Evolutionary conservation across 2,797 vertebrate genomes (phyloP).

Genomic region (Eremophila alpestris): DNA sequence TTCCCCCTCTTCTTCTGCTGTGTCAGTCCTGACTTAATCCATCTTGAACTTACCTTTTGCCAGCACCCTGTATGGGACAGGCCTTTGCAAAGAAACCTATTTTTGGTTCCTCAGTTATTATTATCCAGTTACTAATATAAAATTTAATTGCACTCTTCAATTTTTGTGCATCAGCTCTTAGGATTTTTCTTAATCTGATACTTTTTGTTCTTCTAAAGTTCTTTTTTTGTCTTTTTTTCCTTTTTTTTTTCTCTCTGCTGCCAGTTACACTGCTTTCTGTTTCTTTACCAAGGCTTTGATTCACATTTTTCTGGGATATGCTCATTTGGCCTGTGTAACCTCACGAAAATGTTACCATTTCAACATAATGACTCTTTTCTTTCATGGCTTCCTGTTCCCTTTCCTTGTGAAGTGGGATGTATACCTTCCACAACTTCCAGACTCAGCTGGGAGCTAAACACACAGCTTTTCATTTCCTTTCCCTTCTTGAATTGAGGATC

Average conservation of each 20-base stretch:
- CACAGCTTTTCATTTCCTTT: constrained; percentile 48
- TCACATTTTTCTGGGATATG: constrained; percentile 53
- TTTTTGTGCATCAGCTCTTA: neutral
- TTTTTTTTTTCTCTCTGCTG: neutral
- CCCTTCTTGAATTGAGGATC: neutral
- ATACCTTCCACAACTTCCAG: constrained; percentile 53
- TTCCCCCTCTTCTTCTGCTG: neutral
- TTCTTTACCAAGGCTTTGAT: constrained; percentile 13
- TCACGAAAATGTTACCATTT: constrained; percentile 44
- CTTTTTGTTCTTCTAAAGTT: neutral
- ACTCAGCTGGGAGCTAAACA: constrained; percentile 45
- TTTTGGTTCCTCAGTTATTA: neutral
- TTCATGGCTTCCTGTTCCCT: constrained; percentile 56
- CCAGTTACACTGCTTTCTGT: neutral
- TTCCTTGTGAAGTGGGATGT: constrained; percentile 58
- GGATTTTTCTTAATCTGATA: neutral
- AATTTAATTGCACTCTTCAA: neutral
- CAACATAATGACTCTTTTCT: constrained; percentile 54
- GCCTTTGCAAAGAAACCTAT: neutral
- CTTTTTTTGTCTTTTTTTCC: accelerated
- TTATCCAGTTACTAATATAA: neutral
- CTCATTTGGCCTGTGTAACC: constrained; percentile 54
- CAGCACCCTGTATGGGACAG: neutral
- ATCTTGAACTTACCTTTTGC: neutral
- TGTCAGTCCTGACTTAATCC: neutral